These are phyloP conservation scores for Manis pentadactyla DNA, from an alignment of 2,797 vertebrate genomes.

Conservation along the genomic window DNA sequence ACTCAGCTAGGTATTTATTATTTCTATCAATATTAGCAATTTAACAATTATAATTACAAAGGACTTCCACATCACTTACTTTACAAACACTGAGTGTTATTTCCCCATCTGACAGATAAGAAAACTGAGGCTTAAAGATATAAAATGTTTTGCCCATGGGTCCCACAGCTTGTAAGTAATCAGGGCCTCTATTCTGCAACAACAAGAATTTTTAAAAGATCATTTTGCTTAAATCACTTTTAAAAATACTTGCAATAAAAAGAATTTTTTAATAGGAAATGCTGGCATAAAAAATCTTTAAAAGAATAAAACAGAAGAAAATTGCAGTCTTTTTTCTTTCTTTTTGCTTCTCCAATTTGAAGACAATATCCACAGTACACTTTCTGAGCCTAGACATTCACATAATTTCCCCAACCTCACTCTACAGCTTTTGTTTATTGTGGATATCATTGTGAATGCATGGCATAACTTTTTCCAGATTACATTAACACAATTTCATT, in stretches of 20 bases:
- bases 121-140: neutral
- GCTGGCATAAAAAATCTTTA: neutral
- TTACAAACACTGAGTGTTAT: neutral
- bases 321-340: too few relatives aligned
- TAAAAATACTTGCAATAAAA: neutral
- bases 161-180: neutral
- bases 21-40: neutral
- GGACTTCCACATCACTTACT: neutral
- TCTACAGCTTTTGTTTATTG: neutral
- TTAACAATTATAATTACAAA: constrained; percentile 20
- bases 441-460: neutral
- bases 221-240: constrained; percentile 31
- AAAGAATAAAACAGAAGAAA: neutral
- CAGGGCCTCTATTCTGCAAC: neutral
- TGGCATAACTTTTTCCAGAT: neutral
- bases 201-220: neutral
- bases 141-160: neutral
- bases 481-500: neutral
- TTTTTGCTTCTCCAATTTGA: constrained; percentile 41
- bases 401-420: neutral
- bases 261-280: too few relatives aligned
- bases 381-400: neutral
- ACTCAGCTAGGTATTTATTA: neutral
- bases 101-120: constrained; percentile 28
- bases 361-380: neutral